A percentile compares a stretch with the other conserved stretches of the same genome.
These are phyloP conservation scores for Phaedon cochleariae DNA, from an alignment of 2,888 invertebrate species.

Conservation along the genomic window DNA sequence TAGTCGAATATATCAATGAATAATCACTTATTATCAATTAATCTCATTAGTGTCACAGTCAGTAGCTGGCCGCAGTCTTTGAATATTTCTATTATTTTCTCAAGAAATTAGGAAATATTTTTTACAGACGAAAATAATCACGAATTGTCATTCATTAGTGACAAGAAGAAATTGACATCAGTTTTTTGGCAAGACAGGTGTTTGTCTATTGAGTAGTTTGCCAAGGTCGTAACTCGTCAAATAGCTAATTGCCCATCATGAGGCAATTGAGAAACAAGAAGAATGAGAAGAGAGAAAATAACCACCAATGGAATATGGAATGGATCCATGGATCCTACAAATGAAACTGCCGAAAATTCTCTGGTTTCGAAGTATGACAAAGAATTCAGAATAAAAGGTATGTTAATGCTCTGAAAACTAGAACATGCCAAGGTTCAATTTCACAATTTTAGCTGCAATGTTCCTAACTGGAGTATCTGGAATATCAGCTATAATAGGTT, in stretches of 20 bases:
- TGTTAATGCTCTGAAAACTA: neutral
- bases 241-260: no score
- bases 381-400: constrained; percentile 43
- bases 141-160: no score
- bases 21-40: neutral
- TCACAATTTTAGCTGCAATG: constrained; percentile 68
- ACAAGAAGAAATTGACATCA: no score
- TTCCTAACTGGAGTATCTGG: constrained; percentile 80
- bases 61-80: no score
- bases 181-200: no score
- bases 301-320: neutral
- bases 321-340: neutral
- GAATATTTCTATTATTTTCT: neutral
- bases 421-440: neutral
- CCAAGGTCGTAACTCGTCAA: no score
- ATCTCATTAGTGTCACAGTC: neutral
- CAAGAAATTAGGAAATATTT: neutral
- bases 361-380: constrained; percentile 18
- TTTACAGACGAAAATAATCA: neutral
- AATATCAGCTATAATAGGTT: constrained; percentile 81
- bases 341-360: neutral
- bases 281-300: no score
- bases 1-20: neutral
- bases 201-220: no score
- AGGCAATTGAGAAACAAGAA: no score